Evolutionary conservation across 35 echinoderm and acorn worm species (phyloP).

Genomic region (Acanthaster planci): DNA sequence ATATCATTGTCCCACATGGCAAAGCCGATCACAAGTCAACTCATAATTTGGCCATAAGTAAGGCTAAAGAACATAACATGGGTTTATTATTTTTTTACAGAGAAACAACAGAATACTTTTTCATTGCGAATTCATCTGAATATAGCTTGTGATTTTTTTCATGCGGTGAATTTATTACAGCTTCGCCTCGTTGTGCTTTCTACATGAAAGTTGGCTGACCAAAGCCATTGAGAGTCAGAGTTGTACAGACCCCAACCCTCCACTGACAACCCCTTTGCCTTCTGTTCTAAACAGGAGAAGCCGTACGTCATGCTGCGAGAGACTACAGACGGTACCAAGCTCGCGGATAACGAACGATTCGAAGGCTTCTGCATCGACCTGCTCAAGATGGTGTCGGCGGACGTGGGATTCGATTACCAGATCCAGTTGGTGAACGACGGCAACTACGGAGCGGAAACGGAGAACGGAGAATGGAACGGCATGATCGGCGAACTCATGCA

Average conservation of each 20-base stretch:
- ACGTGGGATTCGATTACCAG: conserved; percentile 73
- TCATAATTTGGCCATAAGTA: no score
- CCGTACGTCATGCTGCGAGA: conserved; percentile 79
- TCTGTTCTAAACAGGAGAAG: conserved; percentile 48
- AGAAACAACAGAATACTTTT: no score
- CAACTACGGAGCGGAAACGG: conserved; percentile 76
- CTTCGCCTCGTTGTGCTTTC: no score
- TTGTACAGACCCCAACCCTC: no score
- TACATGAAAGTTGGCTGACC: background rate
- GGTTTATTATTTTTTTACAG: no score
- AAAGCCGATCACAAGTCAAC: no score
- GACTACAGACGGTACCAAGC: conserved; percentile 46
- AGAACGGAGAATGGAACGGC: conserved; percentile 67
- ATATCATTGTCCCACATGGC: no score
- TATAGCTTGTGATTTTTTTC: no score
- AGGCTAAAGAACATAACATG: no score
- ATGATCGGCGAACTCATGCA: conserved; percentile 83
- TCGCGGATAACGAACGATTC: conserved; percentile 68
- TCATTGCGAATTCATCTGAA: no score
- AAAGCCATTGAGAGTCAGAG: background rate
- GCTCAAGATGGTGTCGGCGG: conserved; percentile 46
- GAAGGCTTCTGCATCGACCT: conserved; percentile 86
- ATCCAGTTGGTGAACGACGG: conserved; percentile 75
- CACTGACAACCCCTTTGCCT: background rate
- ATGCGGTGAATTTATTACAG: no score